phyloP scores from a whole-genome alignment of 2,888 invertebrate species.

The Agelastica alni region DNA sequence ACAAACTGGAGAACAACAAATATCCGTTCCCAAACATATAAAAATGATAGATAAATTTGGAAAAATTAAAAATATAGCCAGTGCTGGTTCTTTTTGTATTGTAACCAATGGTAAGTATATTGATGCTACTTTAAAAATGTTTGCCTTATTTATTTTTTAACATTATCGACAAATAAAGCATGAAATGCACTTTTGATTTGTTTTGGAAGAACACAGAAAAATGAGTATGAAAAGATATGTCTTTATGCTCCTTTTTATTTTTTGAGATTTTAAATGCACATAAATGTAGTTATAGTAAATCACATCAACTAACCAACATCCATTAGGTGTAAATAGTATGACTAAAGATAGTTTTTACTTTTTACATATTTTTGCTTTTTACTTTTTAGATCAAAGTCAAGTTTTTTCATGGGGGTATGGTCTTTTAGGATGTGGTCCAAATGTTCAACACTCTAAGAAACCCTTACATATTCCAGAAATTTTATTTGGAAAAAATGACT shows the following conservation, averaged over 20 bases:
- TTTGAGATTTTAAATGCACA: no score
- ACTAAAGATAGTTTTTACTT: background rate
- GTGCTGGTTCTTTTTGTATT: conserved; percentile 87
- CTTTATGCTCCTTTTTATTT: no score
- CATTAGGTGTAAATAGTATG: background rate
- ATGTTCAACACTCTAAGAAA: conserved; percentile 64
- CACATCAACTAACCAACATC: no score
- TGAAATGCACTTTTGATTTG: no score
- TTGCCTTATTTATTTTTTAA: no score
- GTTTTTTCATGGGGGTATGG: conserved; percentile 96
- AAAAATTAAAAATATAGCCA: conserved; percentile 76
- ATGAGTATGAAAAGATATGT: no score
- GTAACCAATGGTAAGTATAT: conserved; percentile 71
- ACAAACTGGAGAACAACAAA: conserved; percentile 65
- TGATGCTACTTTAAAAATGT: no score
- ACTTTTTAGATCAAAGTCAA: conserved; percentile 67
- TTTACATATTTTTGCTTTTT: background rate
- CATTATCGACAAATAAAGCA: no score
- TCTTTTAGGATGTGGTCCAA: conserved; percentile 85
- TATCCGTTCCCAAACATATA: conserved; percentile 72
- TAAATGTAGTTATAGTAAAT: no score
- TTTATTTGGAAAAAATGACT: conserved; percentile 85
- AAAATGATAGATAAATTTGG: conserved; percentile 70
- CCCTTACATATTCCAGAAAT: conserved; percentile 79
- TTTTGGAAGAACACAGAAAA: no score